Conservation (phyloP, 2,113 vertebrate genomes). For the Meleagris gallopavo region DNA sequence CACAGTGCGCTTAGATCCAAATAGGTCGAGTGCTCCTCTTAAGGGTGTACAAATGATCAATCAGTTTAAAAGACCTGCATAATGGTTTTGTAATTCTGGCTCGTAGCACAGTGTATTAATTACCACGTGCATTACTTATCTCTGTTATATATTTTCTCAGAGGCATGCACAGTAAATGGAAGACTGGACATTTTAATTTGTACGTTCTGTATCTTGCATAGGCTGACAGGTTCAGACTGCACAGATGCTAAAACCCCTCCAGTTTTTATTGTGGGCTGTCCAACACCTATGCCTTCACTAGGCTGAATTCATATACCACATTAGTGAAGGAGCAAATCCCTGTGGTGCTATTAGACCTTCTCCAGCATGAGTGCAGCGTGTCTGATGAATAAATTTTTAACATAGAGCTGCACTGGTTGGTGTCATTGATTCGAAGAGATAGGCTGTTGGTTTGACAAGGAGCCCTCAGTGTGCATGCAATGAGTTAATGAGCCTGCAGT, state of each 20-base stretch:
- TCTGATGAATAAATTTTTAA: slow-evolving; percentile 53
- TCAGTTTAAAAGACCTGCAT: neutral
- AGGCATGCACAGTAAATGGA: neutral
- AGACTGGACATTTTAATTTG: neutral
- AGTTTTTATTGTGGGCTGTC: slow-evolving; percentile 1
- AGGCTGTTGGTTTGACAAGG: neutral
- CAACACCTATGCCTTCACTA: neutral
- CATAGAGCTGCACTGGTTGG: neutral
- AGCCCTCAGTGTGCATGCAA: neutral
- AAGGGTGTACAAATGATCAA: neutral
- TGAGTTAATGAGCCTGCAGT: neutral
- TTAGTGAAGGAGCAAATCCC: slow-evolving; percentile 53
- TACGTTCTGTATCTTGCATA: neutral
- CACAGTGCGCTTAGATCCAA: neutral
- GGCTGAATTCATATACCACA: neutral
- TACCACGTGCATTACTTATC: neutral
- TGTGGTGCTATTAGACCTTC: slow-evolving; percentile 30
- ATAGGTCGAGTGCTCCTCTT: neutral
- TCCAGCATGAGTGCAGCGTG: neutral
- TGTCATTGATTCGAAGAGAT: slow-evolving; percentile 24
- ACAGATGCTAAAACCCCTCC: neutral
- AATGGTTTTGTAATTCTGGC: neutral
- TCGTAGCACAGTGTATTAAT: neutral
- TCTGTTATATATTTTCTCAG: neutral
- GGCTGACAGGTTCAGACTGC: neutral